Evolutionary conservation across 2,797 vertebrate species (phyloP).

Genomic region (Acanthis flammea): DNA sequence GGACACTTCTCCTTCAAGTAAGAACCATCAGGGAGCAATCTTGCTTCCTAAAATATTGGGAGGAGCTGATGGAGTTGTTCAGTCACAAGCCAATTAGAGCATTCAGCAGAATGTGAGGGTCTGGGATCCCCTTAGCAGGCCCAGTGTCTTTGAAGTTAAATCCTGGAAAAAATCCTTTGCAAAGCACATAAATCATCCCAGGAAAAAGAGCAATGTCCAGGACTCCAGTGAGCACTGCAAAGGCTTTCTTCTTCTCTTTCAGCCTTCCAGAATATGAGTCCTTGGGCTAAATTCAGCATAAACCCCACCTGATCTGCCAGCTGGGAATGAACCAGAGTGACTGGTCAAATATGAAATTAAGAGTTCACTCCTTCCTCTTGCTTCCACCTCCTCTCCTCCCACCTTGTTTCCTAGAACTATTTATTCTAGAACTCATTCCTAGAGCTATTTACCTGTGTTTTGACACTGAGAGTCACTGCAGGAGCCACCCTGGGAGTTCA

Average conservation of each 20-base stretch:
- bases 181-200: neutral
- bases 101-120: neutral
- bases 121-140: neutral
- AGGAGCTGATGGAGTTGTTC: neutral
- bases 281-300: neutral
- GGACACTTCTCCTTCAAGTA: neutral
- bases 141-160: neutral
- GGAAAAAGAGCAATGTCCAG: neutral
- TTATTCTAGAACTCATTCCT: neutral
- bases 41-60: neutral
- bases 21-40: neutral
- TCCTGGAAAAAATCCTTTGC: neutral
- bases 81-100: neutral
- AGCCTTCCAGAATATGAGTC: neutral
- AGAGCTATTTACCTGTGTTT: neutral
- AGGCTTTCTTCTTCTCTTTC: neutral
- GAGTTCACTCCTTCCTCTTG: neutral
- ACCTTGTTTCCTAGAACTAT: neutral
- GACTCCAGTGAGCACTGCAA: neutral
- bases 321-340: neutral
- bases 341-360: neutral
- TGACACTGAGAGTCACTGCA: neutral
- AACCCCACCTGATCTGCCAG: neutral
- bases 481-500: rapidly evolving
- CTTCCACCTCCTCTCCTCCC: neutral